Conservation (phyloP, 2,113 vertebrate species). For the Spizaetus ornatus region DNA sequence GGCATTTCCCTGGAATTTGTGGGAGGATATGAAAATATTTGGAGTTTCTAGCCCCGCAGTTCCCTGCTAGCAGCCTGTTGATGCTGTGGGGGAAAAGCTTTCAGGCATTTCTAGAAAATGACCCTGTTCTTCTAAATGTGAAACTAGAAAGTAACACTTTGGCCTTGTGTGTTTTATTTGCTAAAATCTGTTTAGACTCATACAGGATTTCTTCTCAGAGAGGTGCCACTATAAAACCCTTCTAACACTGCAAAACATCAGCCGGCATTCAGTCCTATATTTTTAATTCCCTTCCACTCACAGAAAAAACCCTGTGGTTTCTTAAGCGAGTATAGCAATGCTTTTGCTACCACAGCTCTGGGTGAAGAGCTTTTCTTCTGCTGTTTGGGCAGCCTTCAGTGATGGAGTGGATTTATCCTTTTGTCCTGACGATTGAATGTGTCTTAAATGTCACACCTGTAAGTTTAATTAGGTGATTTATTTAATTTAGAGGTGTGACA, state of each 20-base stretch:
- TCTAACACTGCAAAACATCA: neutral
- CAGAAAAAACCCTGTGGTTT: neutral
- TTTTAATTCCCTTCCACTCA: neutral
- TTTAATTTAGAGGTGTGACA: slow-evolving; percentile 25
- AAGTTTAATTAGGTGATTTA: slow-evolving; percentile 40
- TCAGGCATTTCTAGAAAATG: neutral
- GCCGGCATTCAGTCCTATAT: neutral
- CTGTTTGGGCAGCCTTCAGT: neutral
- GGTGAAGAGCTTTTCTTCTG: neutral
- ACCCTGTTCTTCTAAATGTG: neutral
- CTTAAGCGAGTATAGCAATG: neutral
- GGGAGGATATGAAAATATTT: neutral
- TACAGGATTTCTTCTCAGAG: neutral
- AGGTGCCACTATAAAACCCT: neutral
- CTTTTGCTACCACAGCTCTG: neutral
- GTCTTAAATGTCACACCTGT: neutral
- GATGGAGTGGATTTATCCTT: neutral
- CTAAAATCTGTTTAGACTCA: neutral
- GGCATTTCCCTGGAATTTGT: neutral
- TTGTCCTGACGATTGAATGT: neutral
- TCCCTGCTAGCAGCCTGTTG: neutral
- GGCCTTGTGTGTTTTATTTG: neutral
- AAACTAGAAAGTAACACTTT: neutral
- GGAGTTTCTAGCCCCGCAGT: neutral
- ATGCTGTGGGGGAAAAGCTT: neutral